Conservation (phyloP, 2,888 invertebrate genomes). For the Metellina segmentata region DNA sequence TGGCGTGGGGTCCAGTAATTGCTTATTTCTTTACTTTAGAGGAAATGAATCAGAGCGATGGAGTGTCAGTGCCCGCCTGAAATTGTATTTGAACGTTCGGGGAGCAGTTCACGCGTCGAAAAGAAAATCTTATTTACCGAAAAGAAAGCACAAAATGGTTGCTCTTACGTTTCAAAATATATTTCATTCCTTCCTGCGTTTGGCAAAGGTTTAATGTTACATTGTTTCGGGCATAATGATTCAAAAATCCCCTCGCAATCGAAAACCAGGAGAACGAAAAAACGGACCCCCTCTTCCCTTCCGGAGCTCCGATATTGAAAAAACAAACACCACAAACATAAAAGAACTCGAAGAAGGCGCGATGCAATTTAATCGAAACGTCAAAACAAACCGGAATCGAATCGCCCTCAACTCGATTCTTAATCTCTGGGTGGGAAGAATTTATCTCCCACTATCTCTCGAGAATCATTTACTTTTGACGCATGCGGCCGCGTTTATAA, state of each 20-base stretch:
- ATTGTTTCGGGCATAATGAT: background rate
- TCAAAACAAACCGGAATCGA: background rate
- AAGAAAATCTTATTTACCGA: too few relatives aligned
- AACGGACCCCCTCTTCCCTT: background rate
- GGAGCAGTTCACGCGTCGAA: too few relatives aligned
- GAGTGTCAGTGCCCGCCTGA: too few relatives aligned
- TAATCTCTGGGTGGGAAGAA: conserved; percentile 4
- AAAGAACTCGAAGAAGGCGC: background rate
- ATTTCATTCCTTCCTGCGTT: background rate
- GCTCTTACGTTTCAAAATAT: background rate
- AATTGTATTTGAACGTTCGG: too few relatives aligned
- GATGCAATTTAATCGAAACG: conserved; percentile 5
- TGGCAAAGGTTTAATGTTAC: background rate
- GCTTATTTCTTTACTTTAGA: too few relatives aligned
- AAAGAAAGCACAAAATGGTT: too few relatives aligned
- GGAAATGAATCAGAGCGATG: too few relatives aligned
- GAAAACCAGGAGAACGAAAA: background rate
- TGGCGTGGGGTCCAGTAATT: too few relatives aligned
- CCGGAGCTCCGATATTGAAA: background rate
- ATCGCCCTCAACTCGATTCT: conserved; percentile 1
- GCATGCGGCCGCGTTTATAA: conserved; percentile 47
- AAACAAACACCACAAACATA: background rate
- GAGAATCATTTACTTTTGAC: conserved; percentile 42
- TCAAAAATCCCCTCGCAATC: background rate
- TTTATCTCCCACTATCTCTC: background rate